A percentile compares a stretch with the other conserved stretches of the same genome.
These are phyloP conservation scores for Australoheros scitulus DNA, from an alignment of 2,113 vertebrate species.

Conservation along the genomic window DNA sequence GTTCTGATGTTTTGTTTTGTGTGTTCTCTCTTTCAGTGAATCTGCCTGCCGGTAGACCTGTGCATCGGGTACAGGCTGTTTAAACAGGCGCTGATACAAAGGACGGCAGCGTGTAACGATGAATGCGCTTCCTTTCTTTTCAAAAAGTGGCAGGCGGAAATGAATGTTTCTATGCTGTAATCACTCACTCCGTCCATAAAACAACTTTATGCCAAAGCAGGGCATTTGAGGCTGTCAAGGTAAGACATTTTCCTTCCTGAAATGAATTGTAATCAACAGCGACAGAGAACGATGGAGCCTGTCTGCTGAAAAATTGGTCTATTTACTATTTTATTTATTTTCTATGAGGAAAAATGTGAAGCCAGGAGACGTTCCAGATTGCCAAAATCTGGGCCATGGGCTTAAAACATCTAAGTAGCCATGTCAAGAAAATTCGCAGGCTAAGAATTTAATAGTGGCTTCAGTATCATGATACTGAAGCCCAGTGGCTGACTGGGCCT, in stretches of 20 bases:
- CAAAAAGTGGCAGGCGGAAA: conserved; percentile 26
- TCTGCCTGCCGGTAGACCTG: conserved; percentile 3
- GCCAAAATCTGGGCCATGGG: conserved; percentile 37
- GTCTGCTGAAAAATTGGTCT: not conserved
- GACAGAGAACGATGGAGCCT: conserved; percentile 20
- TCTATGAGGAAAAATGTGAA: not conserved
- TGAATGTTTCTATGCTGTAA: conserved; percentile 33
- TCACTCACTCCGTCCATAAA: conserved; percentile 18
- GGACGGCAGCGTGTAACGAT: conserved; percentile 18
- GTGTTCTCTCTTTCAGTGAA: not conserved
- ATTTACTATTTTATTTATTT: too few relatives aligned
- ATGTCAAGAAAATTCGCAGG: conserved; percentile 28
- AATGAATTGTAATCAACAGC: conserved; percentile 34
- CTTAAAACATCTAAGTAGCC: conserved; percentile 47
- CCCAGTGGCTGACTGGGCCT: conserved; percentile 20
- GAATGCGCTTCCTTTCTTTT: conserved; percentile 21
- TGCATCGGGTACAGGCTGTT: conserved; percentile 30
- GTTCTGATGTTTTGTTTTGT: conserved; percentile 7
- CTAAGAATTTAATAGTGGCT: conserved; percentile 39
- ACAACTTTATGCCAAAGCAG: conserved; percentile 17
- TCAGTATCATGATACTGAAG: conserved; percentile 40
- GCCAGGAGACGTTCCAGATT: conserved; percentile 21
- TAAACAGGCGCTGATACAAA: conserved; percentile 34
- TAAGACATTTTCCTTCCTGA: conserved; percentile 31
- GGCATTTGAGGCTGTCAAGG: conserved; percentile 25